Base-by-base conservation (phyloP, 2,888 invertebrate genomes). In the Anaspis maculata region DNA sequence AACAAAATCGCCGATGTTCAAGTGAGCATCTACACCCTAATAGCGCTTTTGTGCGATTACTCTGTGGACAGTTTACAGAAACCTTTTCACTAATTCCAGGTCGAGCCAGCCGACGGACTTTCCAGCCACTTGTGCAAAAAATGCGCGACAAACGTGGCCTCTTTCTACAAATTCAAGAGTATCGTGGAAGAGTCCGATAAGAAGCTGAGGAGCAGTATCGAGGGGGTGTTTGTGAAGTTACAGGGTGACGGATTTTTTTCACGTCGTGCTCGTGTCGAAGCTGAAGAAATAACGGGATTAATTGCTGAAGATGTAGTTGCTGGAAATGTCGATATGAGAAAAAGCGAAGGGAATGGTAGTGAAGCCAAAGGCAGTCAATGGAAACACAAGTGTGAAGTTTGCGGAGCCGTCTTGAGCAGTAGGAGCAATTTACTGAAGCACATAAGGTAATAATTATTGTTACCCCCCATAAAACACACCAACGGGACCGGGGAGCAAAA, bases 391-490 rank as follows among this genome's bases (percentile, higher is more conserved):
- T 58, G 58, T 30, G 52, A 56, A 34, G 34, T 49, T 7, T 58
- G 58, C 32, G 52, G 52, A 3, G 49, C 51, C 33, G 41, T 51
- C 26, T 34, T 55, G 12, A 48, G 48, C 15, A 42, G 47, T 15
- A 46, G 44, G n/a, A 49, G 51, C 9, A 53, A 52, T 38, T 39
- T 58, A 9, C 40, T 39, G 1, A 51, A 52, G 25, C 56, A 56
- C 34, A 41, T 48, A 34, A 31, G 43, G 12, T 6, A 19, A 9
- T n/a, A n/a, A n/a, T n/a, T n/a, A n/a, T n/a, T n/a, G n/a, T n/a
- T n/a, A n/a, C n/a, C n/a, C n/a, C n/a, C n/a, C n/a, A n/a, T n/a
- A n/a, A n/a, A n/a, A n/a, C n/a, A n/a, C n/a, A n/a, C n/a, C n/a
- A n/a, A n/a, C n/a, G n/a, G n/a, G n/a, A n/a, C n/a, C n/a, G n/a